A percentile compares a stretch with the other conserved stretches of the same genome.
Evolutionary conservation across 2,797 vertebrate species (phyloP).

Genomic region (Lagodon rhomboides): DNA sequence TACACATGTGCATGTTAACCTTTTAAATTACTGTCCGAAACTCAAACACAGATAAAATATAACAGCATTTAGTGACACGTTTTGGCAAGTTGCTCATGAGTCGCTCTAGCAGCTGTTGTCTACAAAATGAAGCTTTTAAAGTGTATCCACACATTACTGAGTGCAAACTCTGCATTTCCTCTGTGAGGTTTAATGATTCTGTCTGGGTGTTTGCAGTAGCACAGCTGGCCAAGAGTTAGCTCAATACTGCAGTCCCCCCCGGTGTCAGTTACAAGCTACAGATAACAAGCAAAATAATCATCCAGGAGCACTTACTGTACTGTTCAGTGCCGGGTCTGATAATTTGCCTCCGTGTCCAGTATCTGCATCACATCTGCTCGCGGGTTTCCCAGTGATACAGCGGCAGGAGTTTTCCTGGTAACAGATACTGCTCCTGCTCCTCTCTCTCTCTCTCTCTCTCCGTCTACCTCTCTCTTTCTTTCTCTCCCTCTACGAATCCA

Average conservation of each 20-base stretch:
- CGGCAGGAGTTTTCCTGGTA: slow-evolving; percentile 65
- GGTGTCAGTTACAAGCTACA: slow-evolving; percentile 44
- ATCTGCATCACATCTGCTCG: slow-evolving; percentile 71
- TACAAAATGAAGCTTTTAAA: background rate
- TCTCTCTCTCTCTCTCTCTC: slow-evolving; percentile 17
- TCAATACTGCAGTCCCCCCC: slow-evolving; percentile 54
- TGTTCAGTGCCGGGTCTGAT: slow-evolving; percentile 60
- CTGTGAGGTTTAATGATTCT: slow-evolving; percentile 21
- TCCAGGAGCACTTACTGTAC: slow-evolving; percentile 71
- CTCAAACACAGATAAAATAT: background rate
- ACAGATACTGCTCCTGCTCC: slow-evolving; percentile 24
- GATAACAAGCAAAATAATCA: slow-evolving; percentile 57
- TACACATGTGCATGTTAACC: slow-evolving; percentile 18
- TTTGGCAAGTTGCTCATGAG: background rate
- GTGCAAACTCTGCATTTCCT: slow-evolving; percentile 19
- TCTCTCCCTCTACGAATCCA: slow-evolving; percentile 35
- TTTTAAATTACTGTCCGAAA: slow-evolving; percentile 27
- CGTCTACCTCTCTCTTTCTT: slow-evolving; percentile 17
- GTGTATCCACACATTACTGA: slow-evolving; percentile 9
- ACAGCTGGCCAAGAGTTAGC: slow-evolving; percentile 48
- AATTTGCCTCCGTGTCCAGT: slow-evolving; percentile 50
- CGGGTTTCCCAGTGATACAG: slow-evolving; percentile 58
- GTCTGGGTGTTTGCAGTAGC: slow-evolving; percentile 53
- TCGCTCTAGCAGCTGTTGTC: background rate
- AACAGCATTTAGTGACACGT: background rate